phyloP scores from a whole-genome alignment of 1,140 invertebrate genomes.

The Caenorhabditis tropicalis region DNA sequence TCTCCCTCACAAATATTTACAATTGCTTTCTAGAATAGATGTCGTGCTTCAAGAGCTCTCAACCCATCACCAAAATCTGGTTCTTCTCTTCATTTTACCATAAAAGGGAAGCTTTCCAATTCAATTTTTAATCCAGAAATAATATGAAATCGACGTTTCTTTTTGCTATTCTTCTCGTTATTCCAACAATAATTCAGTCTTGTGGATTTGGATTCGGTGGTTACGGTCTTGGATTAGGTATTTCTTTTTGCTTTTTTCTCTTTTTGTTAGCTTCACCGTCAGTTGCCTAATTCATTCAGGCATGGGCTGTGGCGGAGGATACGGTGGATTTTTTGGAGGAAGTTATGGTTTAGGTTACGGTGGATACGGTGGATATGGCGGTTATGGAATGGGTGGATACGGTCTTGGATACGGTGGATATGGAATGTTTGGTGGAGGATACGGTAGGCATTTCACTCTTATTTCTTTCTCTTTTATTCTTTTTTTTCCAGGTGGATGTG shows the following conservation, averaged over 20 bases:
- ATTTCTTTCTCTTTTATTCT: not conserved
- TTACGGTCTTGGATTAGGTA: constrained; percentile 24
- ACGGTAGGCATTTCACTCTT: not conserved
- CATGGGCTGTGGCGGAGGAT: constrained; percentile 33
- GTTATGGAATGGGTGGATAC: constrained; percentile 29
- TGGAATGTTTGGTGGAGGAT: constrained; percentile 18
- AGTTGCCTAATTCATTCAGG: constrained; percentile 27
- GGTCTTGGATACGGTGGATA: constrained; percentile 37
- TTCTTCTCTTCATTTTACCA: not conserved
- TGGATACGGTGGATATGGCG: constrained; percentile 18
- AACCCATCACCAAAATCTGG: not conserved
- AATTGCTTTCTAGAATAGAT: constrained; percentile 30
- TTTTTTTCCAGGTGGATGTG: not conserved
- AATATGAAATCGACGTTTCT: not conserved
- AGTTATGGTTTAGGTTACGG: constrained; percentile 44
- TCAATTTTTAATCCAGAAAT: not conserved
- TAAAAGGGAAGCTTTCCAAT: not conserved
- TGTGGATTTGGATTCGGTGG: constrained; percentile 31
- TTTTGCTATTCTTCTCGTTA: not conserved
- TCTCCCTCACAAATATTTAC: not conserved
- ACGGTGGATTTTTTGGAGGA: constrained; percentile 27
- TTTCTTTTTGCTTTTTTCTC: not conserved
- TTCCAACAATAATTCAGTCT: not conserved
- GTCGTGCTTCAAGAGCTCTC: constrained; percentile 37
- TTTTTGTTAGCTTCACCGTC: not conserved